Evolutionary conservation across 1,140 invertebrate genomes (phyloP).

Genomic region (Papilio aristodemus): DNA sequence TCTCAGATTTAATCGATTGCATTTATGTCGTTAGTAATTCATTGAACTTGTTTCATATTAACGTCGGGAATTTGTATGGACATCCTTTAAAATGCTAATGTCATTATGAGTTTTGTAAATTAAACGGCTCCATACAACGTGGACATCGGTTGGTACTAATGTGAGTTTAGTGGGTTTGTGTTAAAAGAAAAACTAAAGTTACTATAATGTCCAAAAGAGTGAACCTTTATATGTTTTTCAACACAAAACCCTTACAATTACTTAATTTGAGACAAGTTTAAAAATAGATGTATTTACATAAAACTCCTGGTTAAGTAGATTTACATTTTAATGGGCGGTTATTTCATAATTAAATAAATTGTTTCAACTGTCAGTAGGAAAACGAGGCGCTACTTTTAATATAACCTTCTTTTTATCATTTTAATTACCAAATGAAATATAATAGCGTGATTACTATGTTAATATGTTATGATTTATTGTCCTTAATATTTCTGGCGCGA

Average conservation of each 20-base stretch:
- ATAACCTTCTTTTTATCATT: background rate
- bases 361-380: background rate
- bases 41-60: background rate
- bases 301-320: conserved; percentile 1
- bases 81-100: background rate
- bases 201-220: too few relatives aligned
- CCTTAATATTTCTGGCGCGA: background rate
- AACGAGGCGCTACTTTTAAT: conserved; percentile 5
- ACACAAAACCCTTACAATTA: too few relatives aligned
- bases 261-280: too few relatives aligned
- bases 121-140: too few relatives aligned
- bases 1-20: background rate
- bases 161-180: too few relatives aligned
- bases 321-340: background rate
- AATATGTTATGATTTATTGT: background rate
- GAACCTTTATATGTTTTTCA: too few relatives aligned
- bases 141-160: too few relatives aligned
- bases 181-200: too few relatives aligned
- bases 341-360: conserved; percentile 17
- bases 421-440: conserved; percentile 3
- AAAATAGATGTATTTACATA: background rate
- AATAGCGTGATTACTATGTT: conserved; percentile 1
- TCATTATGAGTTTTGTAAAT: background rate
- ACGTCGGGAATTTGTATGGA: background rate
- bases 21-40: background rate